Conservation (phyloP, 2,797 vertebrate genomes). For the Psittacula echo region DNA sequence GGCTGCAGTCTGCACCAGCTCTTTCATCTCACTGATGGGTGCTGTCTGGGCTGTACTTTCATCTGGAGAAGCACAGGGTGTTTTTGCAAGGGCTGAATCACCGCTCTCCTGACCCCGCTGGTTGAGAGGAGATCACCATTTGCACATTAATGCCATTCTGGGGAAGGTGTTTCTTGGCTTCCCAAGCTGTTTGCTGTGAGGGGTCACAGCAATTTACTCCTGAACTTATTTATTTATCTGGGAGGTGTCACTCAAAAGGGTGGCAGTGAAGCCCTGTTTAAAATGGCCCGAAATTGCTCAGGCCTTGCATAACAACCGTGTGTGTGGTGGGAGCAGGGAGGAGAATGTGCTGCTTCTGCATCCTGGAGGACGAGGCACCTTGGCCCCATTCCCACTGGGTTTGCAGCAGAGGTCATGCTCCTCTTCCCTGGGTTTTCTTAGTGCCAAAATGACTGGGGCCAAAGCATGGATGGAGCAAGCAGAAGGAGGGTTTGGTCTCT, state of each 20-base stretch:
- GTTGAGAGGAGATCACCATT: background rate
- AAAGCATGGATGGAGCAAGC: background rate
- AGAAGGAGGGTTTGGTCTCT: background rate
- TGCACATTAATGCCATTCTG: background rate
- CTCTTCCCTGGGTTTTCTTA: background rate
- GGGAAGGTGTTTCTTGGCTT: background rate
- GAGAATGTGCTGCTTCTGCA: background rate
- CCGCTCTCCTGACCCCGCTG: background rate
- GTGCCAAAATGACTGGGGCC: background rate
- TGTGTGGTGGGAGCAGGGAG: background rate
- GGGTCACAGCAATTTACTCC: background rate
- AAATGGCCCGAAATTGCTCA: background rate
- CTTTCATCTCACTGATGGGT: background rate
- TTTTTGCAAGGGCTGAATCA: background rate
- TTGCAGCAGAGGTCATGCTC: background rate
- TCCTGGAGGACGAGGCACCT: background rate
- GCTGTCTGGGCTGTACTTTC: background rate
- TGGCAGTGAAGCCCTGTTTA: background rate
- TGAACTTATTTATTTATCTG: conserved; percentile 8
- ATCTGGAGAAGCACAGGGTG: background rate
- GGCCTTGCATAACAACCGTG: fast-evolving
- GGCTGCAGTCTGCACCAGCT: background rate
- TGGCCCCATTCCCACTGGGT: fast-evolving
- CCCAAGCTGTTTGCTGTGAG: background rate
- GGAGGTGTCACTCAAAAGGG: background rate